A percentile compares a stretch with the other conserved stretches of the same genome.
Evolutionary conservation across 2,888 invertebrate genomes (phyloP).

Genomic region (Heliconius cydno): DNA sequence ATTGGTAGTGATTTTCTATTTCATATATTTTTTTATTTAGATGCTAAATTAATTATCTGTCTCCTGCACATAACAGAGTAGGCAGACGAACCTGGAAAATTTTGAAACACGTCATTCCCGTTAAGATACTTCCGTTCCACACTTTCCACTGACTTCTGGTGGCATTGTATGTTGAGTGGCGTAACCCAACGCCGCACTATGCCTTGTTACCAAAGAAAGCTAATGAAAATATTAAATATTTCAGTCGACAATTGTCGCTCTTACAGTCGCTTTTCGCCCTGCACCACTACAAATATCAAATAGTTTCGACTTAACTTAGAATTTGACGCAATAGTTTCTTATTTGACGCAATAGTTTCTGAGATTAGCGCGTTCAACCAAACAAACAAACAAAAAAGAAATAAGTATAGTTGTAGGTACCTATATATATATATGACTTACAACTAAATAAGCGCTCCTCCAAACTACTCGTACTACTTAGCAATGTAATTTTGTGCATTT

Average conservation of each 20-base stretch:
- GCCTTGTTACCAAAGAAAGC: no score
- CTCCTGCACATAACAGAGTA: background rate
- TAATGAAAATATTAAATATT: background rate
- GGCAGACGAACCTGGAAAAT: background rate
- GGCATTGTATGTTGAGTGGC: background rate
- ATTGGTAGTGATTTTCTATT: conserved; percentile 83
- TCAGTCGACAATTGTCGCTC: background rate
- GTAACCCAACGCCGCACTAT: no score
- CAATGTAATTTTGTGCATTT: conserved; percentile 1
- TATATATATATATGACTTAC: background rate
- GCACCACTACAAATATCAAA: background rate
- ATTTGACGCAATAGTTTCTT: no score
- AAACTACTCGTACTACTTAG: background rate
- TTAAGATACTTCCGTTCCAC: no score
- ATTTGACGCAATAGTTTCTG: no score
- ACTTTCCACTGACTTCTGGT: no score
- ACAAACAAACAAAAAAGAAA: background rate
- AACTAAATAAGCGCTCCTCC: background rate
- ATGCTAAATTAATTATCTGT: conserved; percentile 37
- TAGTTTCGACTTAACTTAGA: no score
- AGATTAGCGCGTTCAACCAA: background rate
- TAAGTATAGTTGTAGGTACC: background rate
- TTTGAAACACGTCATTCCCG: background rate
- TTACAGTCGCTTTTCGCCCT: background rate
- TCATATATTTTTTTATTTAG: conserved; percentile 53